Evolutionary conservation across 2,888 invertebrate genomes (phyloP), one percentile per base, ranked within the genome.

Genomic region (Brenthis hecate): DNA sequence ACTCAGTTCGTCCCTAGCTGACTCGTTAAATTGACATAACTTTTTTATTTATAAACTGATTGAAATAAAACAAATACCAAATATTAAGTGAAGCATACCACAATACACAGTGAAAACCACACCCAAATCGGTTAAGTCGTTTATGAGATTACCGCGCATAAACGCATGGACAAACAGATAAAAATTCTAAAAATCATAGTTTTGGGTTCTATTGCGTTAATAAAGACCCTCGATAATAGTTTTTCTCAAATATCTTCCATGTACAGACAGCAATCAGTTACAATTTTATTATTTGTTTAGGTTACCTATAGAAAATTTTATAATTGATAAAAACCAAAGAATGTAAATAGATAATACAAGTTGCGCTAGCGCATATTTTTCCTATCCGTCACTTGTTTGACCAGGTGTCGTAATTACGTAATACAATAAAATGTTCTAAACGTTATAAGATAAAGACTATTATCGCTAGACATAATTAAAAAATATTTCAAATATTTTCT

Each of bases 401-500:
- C 51, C 69, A 71, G 66, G 68, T 71, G 71, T 56, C 13, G 32
- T 23, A 36, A 13, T 56, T 51, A 54, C 14, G 14, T 53, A 53
- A 62, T 53, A 60, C 50, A 50, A 28, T 60, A 43, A 36, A 60
- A 43, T 43, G 16, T 16, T 13, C 56, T 61, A 64, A 69, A 50
- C 11, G 5, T 14, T 36, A 51, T 8, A 8, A 1, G 11, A 53
- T 61, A 67, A 58, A 61, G 28, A 47, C 19, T 43, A 62, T 56
- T 67, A 70, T 70, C 13, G 55, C 3, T 55, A 1, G 51, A 28
- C 47, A 36, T 50, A 51, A 32, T 66, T 58, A 16, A 43, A 43
- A 68, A 36, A 64, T 55, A 67, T 67, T 69, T 69, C 16, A 65
- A 68, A 67, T 72, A 67, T 65, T 66, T 72, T 65, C 62, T 60